These are phyloP conservation scores for Hydrozoanthus gracilis DNA, from an alignment of 92 coral and sea anemone species.

Conservation along the genomic window DNA sequence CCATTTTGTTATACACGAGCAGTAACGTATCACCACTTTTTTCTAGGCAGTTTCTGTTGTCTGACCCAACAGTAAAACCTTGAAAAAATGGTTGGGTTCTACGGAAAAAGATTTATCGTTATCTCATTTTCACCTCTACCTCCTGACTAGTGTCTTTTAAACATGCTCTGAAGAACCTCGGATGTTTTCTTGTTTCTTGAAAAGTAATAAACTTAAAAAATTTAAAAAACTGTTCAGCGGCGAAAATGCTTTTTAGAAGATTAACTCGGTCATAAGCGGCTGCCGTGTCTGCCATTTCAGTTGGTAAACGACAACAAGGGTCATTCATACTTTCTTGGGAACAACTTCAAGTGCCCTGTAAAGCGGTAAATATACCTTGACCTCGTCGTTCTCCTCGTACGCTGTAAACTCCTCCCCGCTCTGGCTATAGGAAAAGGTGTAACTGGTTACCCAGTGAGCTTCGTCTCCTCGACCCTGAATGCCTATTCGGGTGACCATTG, in stretches of 20 bases:
- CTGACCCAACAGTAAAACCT: neutral
- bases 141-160: too few relatives aligned
- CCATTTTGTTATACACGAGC: neutral
- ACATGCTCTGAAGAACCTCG: too few relatives aligned
- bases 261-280: too few relatives aligned
- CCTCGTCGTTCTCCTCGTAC: constrained; percentile 77
- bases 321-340: neutral
- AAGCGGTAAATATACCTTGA: constrained; percentile 59
- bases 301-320: too few relatives aligned
- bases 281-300: too few relatives aligned
- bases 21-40: neutral
- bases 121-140: too few relatives aligned
- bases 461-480: constrained; percentile 80
- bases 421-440: constrained; percentile 65
- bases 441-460: constrained; percentile 72
- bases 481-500: constrained; percentile 66
- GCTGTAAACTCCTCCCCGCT: constrained; percentile 67
- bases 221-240: too few relatives aligned
- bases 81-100: neutral
- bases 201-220: too few relatives aligned
- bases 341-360: neutral
- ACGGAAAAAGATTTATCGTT: too few relatives aligned
- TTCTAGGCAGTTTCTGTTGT: neutral
- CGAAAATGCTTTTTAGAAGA: too few relatives aligned
- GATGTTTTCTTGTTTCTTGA: too few relatives aligned